Conservation (phyloP, 2,888 invertebrate genomes). For the Siphlonurus alternatus region DNA sequence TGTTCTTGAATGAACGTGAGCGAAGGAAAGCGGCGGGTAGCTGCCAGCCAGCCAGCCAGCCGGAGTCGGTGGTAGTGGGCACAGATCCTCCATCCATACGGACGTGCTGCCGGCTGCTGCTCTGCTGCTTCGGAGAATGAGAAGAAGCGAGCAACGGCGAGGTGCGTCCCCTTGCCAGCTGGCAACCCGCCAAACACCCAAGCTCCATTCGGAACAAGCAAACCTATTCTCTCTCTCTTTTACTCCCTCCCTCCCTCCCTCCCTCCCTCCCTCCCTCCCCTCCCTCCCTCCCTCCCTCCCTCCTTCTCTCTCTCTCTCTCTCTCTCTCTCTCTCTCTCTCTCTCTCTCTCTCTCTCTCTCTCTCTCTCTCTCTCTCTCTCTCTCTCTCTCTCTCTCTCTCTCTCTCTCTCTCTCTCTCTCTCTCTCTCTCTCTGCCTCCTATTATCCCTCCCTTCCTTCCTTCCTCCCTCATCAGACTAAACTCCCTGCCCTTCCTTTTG, state of each 20-base stretch:
- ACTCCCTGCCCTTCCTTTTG: too few relatives aligned
- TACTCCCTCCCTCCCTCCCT: background rate
- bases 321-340: too few relatives aligned
- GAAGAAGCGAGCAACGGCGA: background rate
- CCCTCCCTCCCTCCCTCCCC: background rate
- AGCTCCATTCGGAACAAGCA: background rate
- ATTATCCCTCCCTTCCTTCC: too few relatives aligned
- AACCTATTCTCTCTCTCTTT: background rate
- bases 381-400: too few relatives aligned
- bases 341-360: too few relatives aligned
- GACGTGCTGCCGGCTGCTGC: background rate
- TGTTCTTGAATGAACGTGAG: background rate
- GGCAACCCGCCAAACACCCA: background rate
- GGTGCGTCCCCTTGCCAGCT: background rate
- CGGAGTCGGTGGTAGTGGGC: background rate
- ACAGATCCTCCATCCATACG: background rate
- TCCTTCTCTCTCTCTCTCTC: too few relatives aligned
- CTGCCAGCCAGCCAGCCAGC: too few relatives aligned
- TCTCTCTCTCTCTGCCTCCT: too few relatives aligned
- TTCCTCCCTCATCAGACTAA: too few relatives aligned
- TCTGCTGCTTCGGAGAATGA: too few relatives aligned
- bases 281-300: background rate
- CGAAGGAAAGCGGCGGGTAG: background rate
- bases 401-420: too few relatives aligned
- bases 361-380: too few relatives aligned